phyloP scores from a whole-genome alignment of 2,113 vertebrate genomes.

The Sterrhoptilus dennistouni region DNA sequence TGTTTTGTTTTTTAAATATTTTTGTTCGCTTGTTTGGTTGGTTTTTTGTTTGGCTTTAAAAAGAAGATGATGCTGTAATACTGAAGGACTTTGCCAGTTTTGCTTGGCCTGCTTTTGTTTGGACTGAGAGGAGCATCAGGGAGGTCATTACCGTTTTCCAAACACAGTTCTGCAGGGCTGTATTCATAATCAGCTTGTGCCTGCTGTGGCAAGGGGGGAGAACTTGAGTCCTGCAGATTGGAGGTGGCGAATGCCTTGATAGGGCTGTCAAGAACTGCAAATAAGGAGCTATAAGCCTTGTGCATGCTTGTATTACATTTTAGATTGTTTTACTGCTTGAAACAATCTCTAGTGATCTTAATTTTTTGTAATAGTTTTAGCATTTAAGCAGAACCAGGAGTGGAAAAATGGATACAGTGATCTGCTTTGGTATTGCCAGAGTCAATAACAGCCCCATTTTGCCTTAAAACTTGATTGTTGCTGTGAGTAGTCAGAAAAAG shows the following conservation, averaged over 20 bases:
- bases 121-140: neutral
- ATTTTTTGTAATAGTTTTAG: neutral
- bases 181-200: rapidly evolving
- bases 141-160: neutral
- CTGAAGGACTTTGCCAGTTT: neutral
- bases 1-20: neutral
- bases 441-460: neutral
- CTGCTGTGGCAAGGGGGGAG: rapidly evolving
- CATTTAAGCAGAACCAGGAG: neutral
- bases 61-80: neutral
- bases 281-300: neutral
- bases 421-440: neutral
- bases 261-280: neutral
- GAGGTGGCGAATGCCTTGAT: neutral
- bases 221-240: neutral
- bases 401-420: neutral
- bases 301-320: neutral
- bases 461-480: neutral
- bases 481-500: neutral
- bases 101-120: neutral
- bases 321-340: neutral
- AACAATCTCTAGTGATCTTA: neutral
- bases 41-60: neutral
- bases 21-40: neutral
- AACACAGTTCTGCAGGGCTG: neutral